Evolutionary conservation across 2,113 vertebrate species (phyloP).

Genomic region (Hypomesus transpacificus): DNA sequence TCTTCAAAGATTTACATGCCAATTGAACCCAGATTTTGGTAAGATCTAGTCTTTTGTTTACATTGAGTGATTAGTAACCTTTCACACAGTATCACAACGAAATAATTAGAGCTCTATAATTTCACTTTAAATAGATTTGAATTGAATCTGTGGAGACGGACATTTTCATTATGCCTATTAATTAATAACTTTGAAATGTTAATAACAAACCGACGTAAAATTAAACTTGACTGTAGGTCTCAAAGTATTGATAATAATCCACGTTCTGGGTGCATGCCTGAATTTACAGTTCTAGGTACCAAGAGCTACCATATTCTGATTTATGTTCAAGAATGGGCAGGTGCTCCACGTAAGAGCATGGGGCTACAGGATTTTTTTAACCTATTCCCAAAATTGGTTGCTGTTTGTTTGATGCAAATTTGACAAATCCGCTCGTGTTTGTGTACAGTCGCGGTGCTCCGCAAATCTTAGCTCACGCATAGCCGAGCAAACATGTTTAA

Average conservation of each 20-base stretch:
- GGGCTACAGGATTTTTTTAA: slow-evolving; percentile 40
- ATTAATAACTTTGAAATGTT: too few species aligned
- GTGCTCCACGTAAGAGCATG: slow-evolving; percentile 47
- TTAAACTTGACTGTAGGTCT: too few species aligned
- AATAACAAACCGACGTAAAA: too few species aligned
- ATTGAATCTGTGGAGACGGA: too few species aligned
- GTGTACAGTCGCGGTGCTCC: slow-evolving; percentile 52
- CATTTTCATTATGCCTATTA: too few species aligned
- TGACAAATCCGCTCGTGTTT: slow-evolving; percentile 66
- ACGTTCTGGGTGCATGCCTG: too few species aligned
- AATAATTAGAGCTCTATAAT: too few species aligned
- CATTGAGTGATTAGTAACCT: too few species aligned
- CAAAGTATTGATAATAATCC: too few species aligned
- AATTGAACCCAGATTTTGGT: background rate
- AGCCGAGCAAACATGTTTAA: slow-evolving; percentile 62
- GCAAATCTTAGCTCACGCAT: slow-evolving; percentile 41
- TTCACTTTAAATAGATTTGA: too few species aligned
- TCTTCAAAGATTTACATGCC: background rate
- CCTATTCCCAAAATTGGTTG: slow-evolving; percentile 49
- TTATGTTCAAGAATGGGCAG: slow-evolving; percentile 46
- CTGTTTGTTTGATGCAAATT: slow-evolving; percentile 71
- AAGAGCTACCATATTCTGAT: background rate
- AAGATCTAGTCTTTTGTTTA: too few species aligned
- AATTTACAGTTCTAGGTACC: background rate
- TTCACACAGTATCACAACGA: too few species aligned